Evolutionary conservation across 2,888 invertebrate genomes (phyloP), one percentile per base, ranked within the genome.

Genomic region (Tenodera sinensis): DNA sequence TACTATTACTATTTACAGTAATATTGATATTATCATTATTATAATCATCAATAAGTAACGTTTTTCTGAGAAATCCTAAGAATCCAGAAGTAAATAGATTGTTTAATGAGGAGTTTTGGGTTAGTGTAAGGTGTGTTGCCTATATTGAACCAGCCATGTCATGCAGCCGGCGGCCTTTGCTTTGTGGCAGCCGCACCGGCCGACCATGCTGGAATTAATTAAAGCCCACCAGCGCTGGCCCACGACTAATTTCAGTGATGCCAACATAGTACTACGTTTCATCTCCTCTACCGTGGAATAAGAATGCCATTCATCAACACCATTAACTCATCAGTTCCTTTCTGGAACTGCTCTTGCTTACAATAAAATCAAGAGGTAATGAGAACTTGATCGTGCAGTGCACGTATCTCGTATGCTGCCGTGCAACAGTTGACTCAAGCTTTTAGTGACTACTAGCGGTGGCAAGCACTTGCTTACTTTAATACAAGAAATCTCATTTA

Each of bases 271-370:
- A 86, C 81, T 81, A 81, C 47, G 27, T 15, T 27, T n/a, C 47
- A 7, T 85, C 85, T 86, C 86, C 81, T 28, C 71, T 71, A 28
- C 15, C 81, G 81, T 86, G 47, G 54, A 71, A 71, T 47, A 47
- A 85, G 85, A 85, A 85, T 85, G 47, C 54, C 81, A 81, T 86
- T 86, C 54, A 71, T 86, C 86, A 86, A 86, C 86, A 86, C 86
- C 86, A 86, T 86, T 86, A 86, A 81, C 28, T 28, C 86, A 86
- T 81, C 86, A 86, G 30, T 14, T 86, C 28, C 81, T 28, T 85
- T 6, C 14, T 71, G 54, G 20, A 71, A 71, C 25, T 71, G 54
- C 54, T 42, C 42, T 42, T 7, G n/a, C 47, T 28, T n/a, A 47
- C 85, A 85, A 85, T 85, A 25, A 85, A 47, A 85, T 85, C 85